phyloP scores from a whole-genome alignment of 2,797 vertebrate species.

The Clarias fuscus region DNA sequence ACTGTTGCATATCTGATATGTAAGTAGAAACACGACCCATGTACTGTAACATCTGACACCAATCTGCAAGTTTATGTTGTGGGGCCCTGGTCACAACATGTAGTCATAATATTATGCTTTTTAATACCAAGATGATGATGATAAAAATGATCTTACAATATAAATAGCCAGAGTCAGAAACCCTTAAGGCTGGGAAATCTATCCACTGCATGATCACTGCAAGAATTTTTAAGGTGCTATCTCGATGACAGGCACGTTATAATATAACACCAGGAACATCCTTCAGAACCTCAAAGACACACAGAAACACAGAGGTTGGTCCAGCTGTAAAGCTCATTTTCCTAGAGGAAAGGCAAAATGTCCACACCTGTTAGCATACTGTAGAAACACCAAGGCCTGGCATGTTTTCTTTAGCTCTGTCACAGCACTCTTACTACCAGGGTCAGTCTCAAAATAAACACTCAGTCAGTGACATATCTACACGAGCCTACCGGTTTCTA shows the following conservation, averaged over 20 bases:
- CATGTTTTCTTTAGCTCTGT: slow-evolving; percentile 67
- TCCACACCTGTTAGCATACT: slow-evolving; percentile 71
- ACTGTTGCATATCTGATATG: neutral
- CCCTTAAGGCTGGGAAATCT: neutral
- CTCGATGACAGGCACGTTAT: slow-evolving; percentile 58
- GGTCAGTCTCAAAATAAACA: slow-evolving; percentile 72
- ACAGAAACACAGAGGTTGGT: slow-evolving; percentile 39
- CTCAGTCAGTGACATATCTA: slow-evolving; percentile 62
- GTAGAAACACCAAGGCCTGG: slow-evolving; percentile 60
- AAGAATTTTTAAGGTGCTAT: slow-evolving; percentile 17
- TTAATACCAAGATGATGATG: neutral
- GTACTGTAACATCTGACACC: neutral
- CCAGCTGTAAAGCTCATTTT: slow-evolving; percentile 64
- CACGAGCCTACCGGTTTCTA: slow-evolving; percentile 49
- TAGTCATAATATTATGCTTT: neutral
- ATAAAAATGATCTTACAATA: neutral
- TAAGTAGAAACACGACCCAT: neutral
- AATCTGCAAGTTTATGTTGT: neutral
- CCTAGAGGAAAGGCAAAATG: slow-evolving; percentile 52
- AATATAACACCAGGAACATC: neutral
- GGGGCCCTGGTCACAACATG: neutral
- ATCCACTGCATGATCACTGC: too few relatives aligned
- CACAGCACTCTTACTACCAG: slow-evolving; percentile 66
- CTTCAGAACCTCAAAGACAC: slow-evolving; percentile 47
- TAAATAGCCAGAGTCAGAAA: neutral